phyloP scores from a whole-genome alignment of 1,140 invertebrate genomes.

The Neodiprion virginianus region DNA sequence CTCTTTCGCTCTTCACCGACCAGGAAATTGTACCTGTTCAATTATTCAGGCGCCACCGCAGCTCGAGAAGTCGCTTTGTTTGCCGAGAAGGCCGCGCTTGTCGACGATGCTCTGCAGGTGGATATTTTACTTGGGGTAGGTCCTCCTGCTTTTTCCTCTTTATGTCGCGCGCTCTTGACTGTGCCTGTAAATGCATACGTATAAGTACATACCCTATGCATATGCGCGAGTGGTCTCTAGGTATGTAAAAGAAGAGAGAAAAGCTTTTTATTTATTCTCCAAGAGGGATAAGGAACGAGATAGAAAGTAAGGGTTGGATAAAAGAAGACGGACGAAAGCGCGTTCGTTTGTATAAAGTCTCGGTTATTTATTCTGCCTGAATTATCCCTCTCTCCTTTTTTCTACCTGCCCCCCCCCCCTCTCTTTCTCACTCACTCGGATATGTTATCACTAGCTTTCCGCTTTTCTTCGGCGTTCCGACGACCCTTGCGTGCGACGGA shows the following conservation, averaged over 20 bases:
- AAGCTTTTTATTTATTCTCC: no score
- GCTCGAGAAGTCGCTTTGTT: background rate
- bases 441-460: no score
- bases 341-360: background rate
- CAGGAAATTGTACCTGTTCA: background rate
- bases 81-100: background rate
- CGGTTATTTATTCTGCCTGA: background rate
- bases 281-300: background rate
- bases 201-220: background rate
- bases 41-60: conserved; percentile 1
- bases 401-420: background rate
- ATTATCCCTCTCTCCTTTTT: background rate
- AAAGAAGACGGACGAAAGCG: background rate
- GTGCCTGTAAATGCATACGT: background rate
- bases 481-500: background rate
- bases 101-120: background rate
- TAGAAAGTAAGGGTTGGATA: background rate
- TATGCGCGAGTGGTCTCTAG: no score
- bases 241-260: no score
- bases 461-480: no score
- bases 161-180: no score
- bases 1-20: no score
- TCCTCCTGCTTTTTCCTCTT: no score
- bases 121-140: background rate
- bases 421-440: background rate